These are phyloP conservation scores for Myanophis thanlyinensis DNA, from an alignment of 2,113 vertebrate genomes.

Conservation along the genomic window DNA sequence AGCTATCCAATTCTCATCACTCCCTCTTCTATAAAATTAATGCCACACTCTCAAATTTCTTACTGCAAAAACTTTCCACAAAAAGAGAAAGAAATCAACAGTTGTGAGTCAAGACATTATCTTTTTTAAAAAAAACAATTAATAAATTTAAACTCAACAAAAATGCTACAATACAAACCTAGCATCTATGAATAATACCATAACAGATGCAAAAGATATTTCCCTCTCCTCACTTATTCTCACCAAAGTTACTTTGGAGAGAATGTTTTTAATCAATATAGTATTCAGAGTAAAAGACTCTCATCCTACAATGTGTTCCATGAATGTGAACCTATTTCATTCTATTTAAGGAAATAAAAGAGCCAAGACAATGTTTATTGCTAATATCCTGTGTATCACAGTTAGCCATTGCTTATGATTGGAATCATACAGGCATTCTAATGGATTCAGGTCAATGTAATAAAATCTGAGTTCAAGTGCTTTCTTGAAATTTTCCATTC, in stretches of 20 bases:
- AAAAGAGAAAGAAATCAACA: neutral
- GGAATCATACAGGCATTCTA: neutral
- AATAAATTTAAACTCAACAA: slow-evolving; percentile 26
- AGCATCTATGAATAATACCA: slow-evolving; percentile 44
- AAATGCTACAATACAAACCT: slow-evolving; percentile 56
- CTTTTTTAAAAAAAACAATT: neutral
- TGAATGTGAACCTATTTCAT: neutral
- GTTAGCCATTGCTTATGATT: neutral
- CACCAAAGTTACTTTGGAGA: slow-evolving; percentile 11
- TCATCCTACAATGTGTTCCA: neutral
- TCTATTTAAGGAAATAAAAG: neutral
- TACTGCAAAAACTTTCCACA: neutral
- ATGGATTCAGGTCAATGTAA: neutral
- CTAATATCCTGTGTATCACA: neutral
- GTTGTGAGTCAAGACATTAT: neutral
- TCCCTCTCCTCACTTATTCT: slow-evolving; percentile 24
- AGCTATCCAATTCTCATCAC: neutral
- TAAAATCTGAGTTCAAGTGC: neutral
- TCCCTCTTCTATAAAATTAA: neutral
- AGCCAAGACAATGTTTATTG: neutral
- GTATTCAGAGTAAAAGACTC: neutral
- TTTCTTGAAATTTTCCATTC: neutral
- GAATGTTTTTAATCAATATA: slow-evolving; percentile 44
- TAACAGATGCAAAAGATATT: slow-evolving; percentile 24
- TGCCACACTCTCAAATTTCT: neutral